Evolutionary conservation across 1,140 invertebrate genomes (phyloP).

Genomic region (Asobara japonica): DNA sequence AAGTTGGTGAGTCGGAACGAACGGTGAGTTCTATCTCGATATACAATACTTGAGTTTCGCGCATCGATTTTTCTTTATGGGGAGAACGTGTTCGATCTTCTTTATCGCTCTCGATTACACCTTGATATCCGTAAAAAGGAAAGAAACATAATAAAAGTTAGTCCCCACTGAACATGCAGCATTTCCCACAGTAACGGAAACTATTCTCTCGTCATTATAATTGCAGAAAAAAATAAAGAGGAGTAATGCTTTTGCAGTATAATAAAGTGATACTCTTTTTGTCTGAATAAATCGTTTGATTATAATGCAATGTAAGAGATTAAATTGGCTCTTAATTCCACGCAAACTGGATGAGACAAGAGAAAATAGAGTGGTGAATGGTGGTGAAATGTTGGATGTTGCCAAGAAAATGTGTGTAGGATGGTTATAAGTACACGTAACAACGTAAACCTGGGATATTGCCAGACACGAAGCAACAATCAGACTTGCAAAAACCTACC

Average conservation of each 20-base stretch:
- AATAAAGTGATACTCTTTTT: constrained; percentile 10
- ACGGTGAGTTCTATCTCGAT: constrained; percentile 32
- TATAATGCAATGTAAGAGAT: constrained; percentile 18
- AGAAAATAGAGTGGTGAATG: constrained; percentile 7
- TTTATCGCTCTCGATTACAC: constrained; percentile 34
- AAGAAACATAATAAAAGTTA: too few relatives aligned
- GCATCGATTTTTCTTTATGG: constrained; percentile 32
- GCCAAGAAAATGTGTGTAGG: constrained; percentile 6
- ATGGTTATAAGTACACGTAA: constrained; percentile 40
- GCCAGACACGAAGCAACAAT: constrained; percentile 50
- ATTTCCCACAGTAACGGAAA: background rate
- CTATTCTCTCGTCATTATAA: background rate
- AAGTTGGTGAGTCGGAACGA: constrained; percentile 30
- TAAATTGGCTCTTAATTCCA: constrained; percentile 51
- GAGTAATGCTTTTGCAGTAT: background rate
- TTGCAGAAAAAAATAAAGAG: background rate
- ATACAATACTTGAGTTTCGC: constrained; percentile 27
- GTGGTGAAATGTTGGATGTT: constrained; percentile 2
- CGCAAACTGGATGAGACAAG: constrained; percentile 39
- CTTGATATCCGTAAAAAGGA: constrained; percentile 18
- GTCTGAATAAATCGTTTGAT: constrained; percentile 13
- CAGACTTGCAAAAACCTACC: constrained; percentile 54
- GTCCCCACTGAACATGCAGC: background rate
- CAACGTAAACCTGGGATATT: constrained; percentile 31
- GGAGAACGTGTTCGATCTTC: constrained; percentile 32